Evolutionary conservation across 2,797 vertebrate species (phyloP).

Genomic region (Lateolabrax maculatus): DNA sequence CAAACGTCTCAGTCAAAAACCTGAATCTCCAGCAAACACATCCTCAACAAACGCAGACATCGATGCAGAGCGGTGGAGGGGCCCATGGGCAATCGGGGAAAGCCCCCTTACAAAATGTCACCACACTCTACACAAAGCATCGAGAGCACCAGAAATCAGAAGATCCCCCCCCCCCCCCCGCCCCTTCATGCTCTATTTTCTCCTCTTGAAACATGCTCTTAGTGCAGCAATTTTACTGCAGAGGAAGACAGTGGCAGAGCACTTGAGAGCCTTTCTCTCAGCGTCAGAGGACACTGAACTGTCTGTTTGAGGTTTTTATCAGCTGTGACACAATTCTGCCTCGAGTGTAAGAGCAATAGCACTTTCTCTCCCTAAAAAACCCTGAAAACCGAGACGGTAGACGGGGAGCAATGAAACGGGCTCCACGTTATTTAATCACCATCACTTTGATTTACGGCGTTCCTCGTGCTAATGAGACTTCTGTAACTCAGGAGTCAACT

Average conservation of each 20-base stretch:
- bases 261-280: constrained; percentile 34
- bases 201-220: constrained; percentile 49
- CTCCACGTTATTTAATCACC: constrained; percentile 9
- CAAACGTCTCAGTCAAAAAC: not conserved
- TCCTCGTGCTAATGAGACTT: not conserved
- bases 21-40: not conserved
- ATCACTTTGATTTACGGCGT: constrained; percentile 13
- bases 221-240: constrained; percentile 39
- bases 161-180: no score
- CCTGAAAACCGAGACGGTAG: not conserved
- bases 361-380: not conserved
- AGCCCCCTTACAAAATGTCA: constrained; percentile 16
- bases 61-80: not conserved
- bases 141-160: constrained; percentile 35
- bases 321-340: constrained; percentile 45
- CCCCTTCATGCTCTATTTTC: constrained; percentile 47
- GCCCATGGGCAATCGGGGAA: not conserved
- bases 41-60: no score
- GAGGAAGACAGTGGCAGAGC: constrained; percentile 33
- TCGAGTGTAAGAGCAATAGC: not conserved
- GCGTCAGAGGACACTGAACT: constrained; percentile 36
- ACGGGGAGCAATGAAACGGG: not conserved
- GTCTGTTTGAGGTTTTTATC: constrained; percentile 59
- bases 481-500: not conserved
- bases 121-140: constrained; percentile 16